A percentile compares a stretch with the other conserved stretches of the same genome.
phyloP scores from a whole-genome alignment of 2,113 vertebrate species.

The Lasiurus cinereus region DNA sequence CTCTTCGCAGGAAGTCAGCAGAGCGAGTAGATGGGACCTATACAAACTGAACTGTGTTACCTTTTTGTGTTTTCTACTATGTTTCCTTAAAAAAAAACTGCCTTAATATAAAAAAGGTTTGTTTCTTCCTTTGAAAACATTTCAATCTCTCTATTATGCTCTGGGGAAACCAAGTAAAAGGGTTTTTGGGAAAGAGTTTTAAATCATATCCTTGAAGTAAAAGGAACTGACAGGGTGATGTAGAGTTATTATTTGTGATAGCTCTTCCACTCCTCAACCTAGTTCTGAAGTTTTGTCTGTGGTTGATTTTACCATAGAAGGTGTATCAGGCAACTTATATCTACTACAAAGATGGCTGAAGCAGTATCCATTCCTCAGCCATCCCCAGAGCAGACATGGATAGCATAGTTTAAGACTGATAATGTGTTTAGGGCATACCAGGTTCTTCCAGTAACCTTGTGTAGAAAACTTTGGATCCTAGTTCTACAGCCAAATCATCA shows the following conservation, averaged over 20 bases:
- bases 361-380: neutral
- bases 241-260: neutral
- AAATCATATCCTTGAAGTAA: neutral
- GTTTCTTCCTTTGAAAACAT: neutral
- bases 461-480: conserved; percentile 11
- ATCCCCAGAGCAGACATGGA: neutral
- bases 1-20: conserved; percentile 15
- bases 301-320: neutral
- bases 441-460: neutral
- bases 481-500: neutral
- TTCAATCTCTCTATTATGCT: conserved; percentile 22
- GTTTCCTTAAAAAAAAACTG: neutral
- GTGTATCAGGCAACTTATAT: neutral
- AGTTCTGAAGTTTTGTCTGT: neutral
- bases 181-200: neutral
- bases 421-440: neutral
- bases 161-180: neutral
- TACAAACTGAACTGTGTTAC: neutral
- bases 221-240: neutral
- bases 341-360: conserved; percentile 25
- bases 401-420: neutral
- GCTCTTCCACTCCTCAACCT: neutral
- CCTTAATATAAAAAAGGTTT: conserved; percentile 32
- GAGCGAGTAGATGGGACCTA: neutral
- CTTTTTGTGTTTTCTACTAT: conserved; percentile 25